A percentile compares a stretch with the other conserved stretches of the same genome.
Evolutionary conservation across 2,888 invertebrate species (phyloP).

Genomic region (Pristionchus fissidentatus): DNA sequence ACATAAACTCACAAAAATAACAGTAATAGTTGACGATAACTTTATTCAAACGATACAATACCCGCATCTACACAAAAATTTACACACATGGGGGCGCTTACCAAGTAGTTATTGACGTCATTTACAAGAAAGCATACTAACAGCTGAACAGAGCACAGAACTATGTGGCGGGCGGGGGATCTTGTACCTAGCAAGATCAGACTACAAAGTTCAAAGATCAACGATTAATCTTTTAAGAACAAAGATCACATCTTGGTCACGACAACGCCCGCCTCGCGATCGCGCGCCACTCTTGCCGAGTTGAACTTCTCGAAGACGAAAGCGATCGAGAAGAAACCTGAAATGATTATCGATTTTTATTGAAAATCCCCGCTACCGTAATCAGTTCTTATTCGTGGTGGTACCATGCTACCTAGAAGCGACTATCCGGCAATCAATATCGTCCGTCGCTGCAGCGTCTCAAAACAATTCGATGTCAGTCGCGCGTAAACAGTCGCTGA

Average conservation of each 20-base stretch:
- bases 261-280: constrained; percentile 63
- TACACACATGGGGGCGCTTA: too few species aligned
- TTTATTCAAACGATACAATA: constrained; percentile 46
- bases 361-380: too few species aligned
- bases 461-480: not conserved
- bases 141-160: not conserved
- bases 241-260: constrained; percentile 57
- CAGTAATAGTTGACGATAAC: constrained; percentile 20
- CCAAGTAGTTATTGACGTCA: constrained; percentile 1
- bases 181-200: constrained; percentile 28
- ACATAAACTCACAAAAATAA: constrained; percentile 39
- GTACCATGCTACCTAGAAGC: not conserved
- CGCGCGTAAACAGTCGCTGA: not conserved
- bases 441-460: not conserved
- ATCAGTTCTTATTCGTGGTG: too few species aligned
- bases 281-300: constrained; percentile 57
- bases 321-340: constrained; percentile 61
- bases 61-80: constrained; percentile 31
- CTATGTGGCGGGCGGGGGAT: not conserved
- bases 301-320: constrained; percentile 58
- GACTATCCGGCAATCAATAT: not conserved
- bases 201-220: not conserved
- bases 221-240: not conserved
- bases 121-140: constrained; percentile 11
- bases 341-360: too few species aligned